Evolutionary conservation across 2,797 vertebrate genomes (phyloP).

Genomic region (Lophius americanus): DNA sequence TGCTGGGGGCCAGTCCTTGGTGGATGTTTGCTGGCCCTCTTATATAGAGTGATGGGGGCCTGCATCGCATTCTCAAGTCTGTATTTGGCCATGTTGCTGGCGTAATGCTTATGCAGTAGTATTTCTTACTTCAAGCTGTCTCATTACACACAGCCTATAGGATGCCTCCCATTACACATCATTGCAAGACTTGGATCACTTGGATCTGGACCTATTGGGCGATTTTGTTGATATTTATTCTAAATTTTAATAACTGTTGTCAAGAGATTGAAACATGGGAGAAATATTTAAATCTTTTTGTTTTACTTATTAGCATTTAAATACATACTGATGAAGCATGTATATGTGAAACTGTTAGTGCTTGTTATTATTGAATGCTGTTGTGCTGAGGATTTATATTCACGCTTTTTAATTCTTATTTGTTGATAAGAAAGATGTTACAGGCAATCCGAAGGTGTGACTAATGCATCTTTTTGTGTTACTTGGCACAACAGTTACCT

Average conservation of each 20-base stretch:
- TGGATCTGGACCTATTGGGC: neutral
- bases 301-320: neutral
- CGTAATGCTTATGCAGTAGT: constrained; percentile 26
- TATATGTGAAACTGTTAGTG: constrained; percentile 11
- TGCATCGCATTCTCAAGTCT: constrained; percentile 47
- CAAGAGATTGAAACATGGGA: neutral
- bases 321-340: neutral
- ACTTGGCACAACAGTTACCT: constrained; percentile 53
- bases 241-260: no score
- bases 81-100: constrained; percentile 73
- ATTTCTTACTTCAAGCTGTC: constrained; percentile 43
- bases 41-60: constrained; percentile 64
- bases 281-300: neutral
- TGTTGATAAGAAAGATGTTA: constrained; percentile 21
- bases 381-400: no score
- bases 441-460: constrained; percentile 63
- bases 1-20: constrained; percentile 65
- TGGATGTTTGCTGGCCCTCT: constrained; percentile 50
- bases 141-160: constrained; percentile 28
- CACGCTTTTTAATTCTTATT: neutral
- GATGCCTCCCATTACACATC: constrained; percentile 18
- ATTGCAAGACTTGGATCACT: neutral
- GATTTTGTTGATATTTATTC: no score
- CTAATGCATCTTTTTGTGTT: constrained; percentile 56
- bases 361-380: no score